Evolutionary conservation across 2,888 invertebrate genomes (phyloP).

Genomic region (Diachrysia chrysitis): DNA sequence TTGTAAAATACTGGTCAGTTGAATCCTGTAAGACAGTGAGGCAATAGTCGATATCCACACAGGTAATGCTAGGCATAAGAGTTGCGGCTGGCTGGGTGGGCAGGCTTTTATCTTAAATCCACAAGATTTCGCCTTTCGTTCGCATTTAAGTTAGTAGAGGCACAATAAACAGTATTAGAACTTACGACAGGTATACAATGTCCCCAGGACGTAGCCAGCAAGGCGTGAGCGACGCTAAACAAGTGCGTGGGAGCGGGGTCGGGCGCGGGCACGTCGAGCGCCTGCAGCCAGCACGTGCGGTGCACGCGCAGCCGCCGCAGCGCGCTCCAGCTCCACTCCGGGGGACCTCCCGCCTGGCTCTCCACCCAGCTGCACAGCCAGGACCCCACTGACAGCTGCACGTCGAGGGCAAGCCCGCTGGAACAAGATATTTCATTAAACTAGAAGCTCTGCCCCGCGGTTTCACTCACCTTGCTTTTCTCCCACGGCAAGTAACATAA

Average conservation of each 20-base stretch:
- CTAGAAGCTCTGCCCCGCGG: background rate
- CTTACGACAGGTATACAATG: slow-evolving; percentile 83
- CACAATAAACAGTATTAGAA: slow-evolving; percentile 11
- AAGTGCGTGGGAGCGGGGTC: slow-evolving; percentile 55
- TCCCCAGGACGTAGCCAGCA: slow-evolving; percentile 80
- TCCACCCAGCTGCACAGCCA: slow-evolving; percentile 69
- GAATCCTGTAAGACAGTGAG: no score
- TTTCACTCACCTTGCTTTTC: background rate
- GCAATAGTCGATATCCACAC: no score
- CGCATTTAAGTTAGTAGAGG: no score
- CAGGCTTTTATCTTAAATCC: no score
- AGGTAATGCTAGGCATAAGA: no score
- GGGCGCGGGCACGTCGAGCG: slow-evolving; percentile 68
- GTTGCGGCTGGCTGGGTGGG: no score
- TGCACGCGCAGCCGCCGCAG: slow-evolving; percentile 74
- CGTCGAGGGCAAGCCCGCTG: slow-evolving; percentile 78
- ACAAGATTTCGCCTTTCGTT: no score
- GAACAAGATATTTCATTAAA: background rate
- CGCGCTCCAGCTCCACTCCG: slow-evolving; percentile 77
- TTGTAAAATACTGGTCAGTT: no score
- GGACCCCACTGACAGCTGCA: slow-evolving; percentile 70
- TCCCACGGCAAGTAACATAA: no score
- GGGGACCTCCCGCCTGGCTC: slow-evolving; percentile 23
- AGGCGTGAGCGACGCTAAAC: slow-evolving; percentile 68
- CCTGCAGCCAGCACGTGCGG: slow-evolving; percentile 78